A percentile compares a stretch with the other conserved stretches of the same genome.
phyloP scores from a whole-genome alignment of 2,888 invertebrate genomes.

The Lymantria dispar region DNA sequence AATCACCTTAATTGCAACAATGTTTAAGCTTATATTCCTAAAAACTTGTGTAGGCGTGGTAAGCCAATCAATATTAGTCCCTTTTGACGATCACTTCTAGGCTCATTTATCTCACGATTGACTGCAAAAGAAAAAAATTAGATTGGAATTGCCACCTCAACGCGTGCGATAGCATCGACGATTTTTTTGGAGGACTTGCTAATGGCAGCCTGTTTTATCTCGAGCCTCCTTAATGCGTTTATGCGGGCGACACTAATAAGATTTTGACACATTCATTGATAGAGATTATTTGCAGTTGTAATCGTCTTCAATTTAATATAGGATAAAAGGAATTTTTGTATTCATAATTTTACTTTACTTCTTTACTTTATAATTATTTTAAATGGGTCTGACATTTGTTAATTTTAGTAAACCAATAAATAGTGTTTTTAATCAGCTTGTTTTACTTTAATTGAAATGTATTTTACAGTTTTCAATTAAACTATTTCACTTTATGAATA shows the following conservation, averaged over 20 bases:
- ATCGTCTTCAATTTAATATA: background rate
- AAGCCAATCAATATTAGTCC: conserved; percentile 76
- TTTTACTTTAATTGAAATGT: no score
- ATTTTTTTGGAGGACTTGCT: conserved; percentile 66
- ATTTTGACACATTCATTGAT: conserved; percentile 77
- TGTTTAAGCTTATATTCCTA: conserved; percentile 32
- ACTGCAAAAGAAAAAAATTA: conserved; percentile 74
- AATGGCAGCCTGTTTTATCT: conserved; percentile 81
- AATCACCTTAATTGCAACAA: conserved; percentile 18
- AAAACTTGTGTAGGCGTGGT: conserved; percentile 30
- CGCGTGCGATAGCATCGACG: conserved; percentile 68
- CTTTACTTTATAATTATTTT: no score
- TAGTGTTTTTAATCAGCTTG: no score
- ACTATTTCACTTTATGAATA: no score
- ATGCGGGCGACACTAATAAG: conserved; percentile 79
- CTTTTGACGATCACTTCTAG: conserved; percentile 66
- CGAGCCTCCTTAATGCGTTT: conserved; percentile 72
- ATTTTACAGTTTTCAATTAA: no score
- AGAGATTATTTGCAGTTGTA: conserved; percentile 45
- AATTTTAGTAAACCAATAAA: no score
- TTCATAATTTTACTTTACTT: no score
- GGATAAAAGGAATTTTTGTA: no score
- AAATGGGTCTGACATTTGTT: no score
- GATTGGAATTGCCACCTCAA: conserved; percentile 79
- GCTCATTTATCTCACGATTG: conserved; percentile 78